phyloP scores from a whole-genome alignment of 1,140 invertebrate species.

The Hetaerina americana region DNA sequence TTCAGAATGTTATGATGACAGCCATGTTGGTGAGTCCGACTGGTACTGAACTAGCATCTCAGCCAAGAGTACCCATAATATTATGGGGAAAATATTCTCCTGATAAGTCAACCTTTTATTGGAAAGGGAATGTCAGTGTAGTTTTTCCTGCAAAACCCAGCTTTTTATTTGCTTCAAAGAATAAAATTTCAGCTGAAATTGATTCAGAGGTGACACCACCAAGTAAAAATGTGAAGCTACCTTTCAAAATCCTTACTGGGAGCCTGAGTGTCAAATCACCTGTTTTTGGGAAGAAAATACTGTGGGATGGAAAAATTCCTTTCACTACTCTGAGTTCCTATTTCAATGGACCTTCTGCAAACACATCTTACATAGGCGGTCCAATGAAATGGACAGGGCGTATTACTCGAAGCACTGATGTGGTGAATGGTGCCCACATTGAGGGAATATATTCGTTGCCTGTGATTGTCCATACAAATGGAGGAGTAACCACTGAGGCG shows the following conservation, averaged over 20 bases:
- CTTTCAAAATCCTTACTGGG: not conserved
- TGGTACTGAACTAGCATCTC: not conserved
- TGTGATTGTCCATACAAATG: not conserved
- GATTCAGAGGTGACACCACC: not conserved
- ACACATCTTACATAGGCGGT: not conserved
- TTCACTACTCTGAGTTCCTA: not conserved
- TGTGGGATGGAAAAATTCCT: conserved; percentile 6
- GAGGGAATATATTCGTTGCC: not conserved
- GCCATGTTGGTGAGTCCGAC: not conserved
- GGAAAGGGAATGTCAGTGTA: not conserved
- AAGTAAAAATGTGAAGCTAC: not conserved
- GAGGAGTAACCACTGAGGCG: not conserved
- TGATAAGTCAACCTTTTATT: not conserved
- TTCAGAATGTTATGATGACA: no score
- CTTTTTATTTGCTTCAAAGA: not conserved
- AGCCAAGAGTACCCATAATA: not conserved
- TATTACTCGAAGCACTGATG: not conserved
- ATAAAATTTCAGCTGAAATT: not conserved
- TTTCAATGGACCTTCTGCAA: not conserved
- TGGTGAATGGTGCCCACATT: not conserved
- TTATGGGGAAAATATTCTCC: not conserved
- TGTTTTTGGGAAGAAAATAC: not conserved
- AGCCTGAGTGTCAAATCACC: not conserved
- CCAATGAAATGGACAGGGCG: not conserved
- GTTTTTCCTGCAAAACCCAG: not conserved